Evolutionary conservation across 2,888 invertebrate genomes (phyloP).

Genomic region (Pachycephus smyrnensis): DNA sequence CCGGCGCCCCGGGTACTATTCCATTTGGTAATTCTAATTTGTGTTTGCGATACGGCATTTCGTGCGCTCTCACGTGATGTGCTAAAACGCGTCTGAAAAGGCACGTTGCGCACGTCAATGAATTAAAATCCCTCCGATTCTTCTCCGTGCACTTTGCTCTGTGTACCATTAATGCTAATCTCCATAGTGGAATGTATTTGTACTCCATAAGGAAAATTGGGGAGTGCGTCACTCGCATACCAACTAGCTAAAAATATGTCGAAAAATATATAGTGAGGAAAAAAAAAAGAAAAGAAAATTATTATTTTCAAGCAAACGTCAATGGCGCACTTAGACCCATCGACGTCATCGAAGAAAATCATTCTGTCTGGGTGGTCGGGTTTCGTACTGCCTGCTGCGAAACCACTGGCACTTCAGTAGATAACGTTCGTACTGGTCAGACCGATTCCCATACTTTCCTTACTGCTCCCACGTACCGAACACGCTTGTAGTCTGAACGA

Average conservation of each 20-base stretch:
- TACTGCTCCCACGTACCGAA: not conserved
- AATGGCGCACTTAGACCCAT: not conserved
- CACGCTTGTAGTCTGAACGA: not conserved
- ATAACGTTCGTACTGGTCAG: conserved; percentile 53
- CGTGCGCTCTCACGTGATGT: conserved; percentile 27
- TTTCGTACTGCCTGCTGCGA: conserved; percentile 9
- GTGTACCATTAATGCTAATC: not conserved
- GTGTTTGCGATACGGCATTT: conserved; percentile 24
- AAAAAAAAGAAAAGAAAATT: not conserved
- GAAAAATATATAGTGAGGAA: too few species aligned
- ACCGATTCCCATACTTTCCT: conserved; percentile 22
- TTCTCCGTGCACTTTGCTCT: not conserved
- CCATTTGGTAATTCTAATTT: conserved; percentile 23
- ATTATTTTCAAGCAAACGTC: not conserved
- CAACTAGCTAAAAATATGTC: not conserved
- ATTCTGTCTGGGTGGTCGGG: not conserved
- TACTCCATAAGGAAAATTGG: not conserved
- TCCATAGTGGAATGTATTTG: not conserved
- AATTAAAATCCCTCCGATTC: not conserved
- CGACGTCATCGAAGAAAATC: not conserved
- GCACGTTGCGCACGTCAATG: not conserved
- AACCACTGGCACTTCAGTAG: conserved; percentile 44
- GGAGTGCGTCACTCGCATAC: not conserved
- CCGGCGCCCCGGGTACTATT: conserved; percentile 3
- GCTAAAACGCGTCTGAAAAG: conserved; percentile 35